Conservation (phyloP, 2,888 invertebrate genomes). For the Scaptomyza reducta region DNA sequence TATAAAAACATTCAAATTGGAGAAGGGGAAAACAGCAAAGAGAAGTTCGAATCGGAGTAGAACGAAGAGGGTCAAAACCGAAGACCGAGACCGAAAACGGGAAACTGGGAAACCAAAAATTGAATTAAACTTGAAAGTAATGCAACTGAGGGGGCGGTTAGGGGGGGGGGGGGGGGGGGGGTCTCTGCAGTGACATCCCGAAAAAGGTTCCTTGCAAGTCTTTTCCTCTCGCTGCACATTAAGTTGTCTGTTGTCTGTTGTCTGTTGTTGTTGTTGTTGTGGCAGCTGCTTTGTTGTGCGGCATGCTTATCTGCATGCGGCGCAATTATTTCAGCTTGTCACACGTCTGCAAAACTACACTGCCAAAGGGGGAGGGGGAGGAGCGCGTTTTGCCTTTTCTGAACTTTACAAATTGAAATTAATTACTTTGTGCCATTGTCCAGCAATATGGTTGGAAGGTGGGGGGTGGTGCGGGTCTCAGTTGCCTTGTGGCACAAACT, state of each 20-base stretch:
- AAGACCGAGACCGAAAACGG: neutral
- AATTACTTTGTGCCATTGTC: constrained; percentile 73
- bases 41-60: neutral
- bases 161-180: neutral
- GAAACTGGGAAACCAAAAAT: constrained; percentile 23
- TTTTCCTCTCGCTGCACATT: constrained; percentile 53
- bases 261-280: constrained; percentile 45
- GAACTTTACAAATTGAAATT: constrained; percentile 80
- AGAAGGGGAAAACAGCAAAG: neutral
- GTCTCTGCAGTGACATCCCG: neutral
- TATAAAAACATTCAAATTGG: no score
- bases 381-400: constrained; percentile 55
- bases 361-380: neutral
- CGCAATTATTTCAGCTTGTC: constrained; percentile 75
- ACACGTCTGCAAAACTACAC: constrained; percentile 44
- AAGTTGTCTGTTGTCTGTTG: constrained; percentile 68
- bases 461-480: neutral
- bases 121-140: constrained; percentile 12
- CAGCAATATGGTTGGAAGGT: constrained; percentile 20
- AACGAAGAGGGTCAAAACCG: neutral
- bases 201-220: constrained; percentile 16
- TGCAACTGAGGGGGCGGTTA: neutral
- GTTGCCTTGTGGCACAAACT: constrained; percentile 15
- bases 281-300: constrained; percentile 57
- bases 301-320: constrained; percentile 75